Base-by-base conservation (phyloP, 2,113 vertebrate genomes). In the Mormyrus lacerda region DNA sequence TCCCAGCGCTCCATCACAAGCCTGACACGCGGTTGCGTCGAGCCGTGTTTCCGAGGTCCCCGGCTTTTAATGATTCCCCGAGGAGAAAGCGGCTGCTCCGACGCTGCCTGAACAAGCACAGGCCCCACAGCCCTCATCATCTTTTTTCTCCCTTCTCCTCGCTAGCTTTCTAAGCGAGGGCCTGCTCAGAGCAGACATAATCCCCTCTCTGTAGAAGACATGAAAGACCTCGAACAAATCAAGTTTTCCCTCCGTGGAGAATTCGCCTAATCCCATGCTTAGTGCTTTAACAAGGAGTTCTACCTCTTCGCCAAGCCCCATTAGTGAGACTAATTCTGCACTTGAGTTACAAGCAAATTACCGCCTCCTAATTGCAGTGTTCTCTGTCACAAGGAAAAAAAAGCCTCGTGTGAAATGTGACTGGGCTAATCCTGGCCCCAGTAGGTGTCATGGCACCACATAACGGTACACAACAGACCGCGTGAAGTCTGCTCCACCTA, bases 181-280 rank as follows among this genome's bases (percentile, higher is more conserved):
- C 93, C 93, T 94, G 96, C 95, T 96, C 96, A 96, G 97, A 97
- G 95, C 93, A 96, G 95, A 96, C 96, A 96, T 97, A 97, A 97
- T 97, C 96, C 96, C 94, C 96, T 96, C 95, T 96, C 95, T 96
- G 96, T 95, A 96, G 95, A 96, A 96, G 97, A 97, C 96, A 97
- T 97, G 96, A 97, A 97, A 97, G 96, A 97, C 96, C 96, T 97
- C 96, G 96, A 97, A 97, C 96, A 97, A 97, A 97, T 97, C 96
- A 96, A 96, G 96, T 96, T 96, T 96, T 96, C 76, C 8, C 96
- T 96, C 96, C 96, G 94, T 96, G 96, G 96, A 96, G 96, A 97
- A 97, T 97, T 97, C 95, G 95, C 95, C 94, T 97, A 97, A 97
- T 97, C 96, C 96, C 92, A 93, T 94, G 95, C 95, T 97, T 97